These are phyloP conservation scores for Urocyon cinereoargenteus DNA, from an alignment of 2,797 vertebrate genomes.

Conservation along the genomic window DNA sequence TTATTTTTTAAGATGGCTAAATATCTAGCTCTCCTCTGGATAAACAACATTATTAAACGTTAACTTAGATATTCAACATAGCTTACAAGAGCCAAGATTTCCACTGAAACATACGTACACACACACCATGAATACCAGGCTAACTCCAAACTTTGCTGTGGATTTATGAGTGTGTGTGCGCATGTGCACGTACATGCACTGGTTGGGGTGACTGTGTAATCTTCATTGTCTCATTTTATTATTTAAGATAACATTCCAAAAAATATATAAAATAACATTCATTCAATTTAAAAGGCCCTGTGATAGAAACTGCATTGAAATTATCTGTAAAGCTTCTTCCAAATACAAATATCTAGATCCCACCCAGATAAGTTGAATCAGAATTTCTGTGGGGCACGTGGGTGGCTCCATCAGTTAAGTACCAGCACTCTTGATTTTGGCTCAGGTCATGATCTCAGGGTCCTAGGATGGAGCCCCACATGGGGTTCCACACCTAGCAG, in stretches of 20 bases:
- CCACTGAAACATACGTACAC: not conserved
- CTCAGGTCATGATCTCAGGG: not conserved
- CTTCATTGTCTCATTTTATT: not conserved
- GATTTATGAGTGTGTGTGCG: not conserved
- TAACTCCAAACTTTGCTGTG: not conserved
- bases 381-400: not conserved
- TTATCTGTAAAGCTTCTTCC: not conserved
- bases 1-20: conserved; percentile 6
- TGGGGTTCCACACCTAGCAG: not conserved
- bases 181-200: no score
- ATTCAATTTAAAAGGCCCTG: not conserved
- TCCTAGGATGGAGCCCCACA: not conserved
- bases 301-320: not conserved
- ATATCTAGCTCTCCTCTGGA: not conserved
- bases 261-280: not conserved
- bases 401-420: not conserved
- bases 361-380: not conserved
- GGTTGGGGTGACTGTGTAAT: not conserved
- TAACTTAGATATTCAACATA: not conserved
- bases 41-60: conserved; percentile 20
- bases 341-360: not conserved
- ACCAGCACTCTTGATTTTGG: not conserved
- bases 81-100: not conserved
- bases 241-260: not conserved
- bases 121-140: not conserved